Conservation (phyloP, 2,113 vertebrate genomes). For the Ctenomys sociabilis region DNA sequence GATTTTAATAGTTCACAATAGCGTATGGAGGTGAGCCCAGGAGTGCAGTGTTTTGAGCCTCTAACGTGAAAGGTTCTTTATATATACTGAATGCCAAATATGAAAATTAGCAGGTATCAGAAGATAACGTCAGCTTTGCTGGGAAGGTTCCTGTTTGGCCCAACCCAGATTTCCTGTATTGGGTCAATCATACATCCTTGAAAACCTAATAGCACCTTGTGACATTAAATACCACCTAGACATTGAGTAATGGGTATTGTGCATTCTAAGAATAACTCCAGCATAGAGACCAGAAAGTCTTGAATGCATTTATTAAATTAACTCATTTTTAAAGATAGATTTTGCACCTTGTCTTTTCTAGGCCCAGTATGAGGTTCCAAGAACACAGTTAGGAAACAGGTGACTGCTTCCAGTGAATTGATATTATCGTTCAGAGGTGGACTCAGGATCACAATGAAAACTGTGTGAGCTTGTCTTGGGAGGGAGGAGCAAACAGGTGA, state of each 20-base stretch:
- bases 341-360: background rate
- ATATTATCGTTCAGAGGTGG: background rate
- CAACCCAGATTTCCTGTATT: background rate
- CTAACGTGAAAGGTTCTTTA: constrained; percentile 34
- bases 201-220: background rate
- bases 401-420: background rate
- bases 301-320: background rate
- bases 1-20: background rate
- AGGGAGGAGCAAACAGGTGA: background rate
- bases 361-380: background rate
- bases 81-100: constrained; percentile 10
- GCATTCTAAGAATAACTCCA: background rate
- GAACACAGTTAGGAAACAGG: background rate
- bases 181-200: background rate
- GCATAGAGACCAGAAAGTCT: background rate
- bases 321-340: background rate
- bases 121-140: constrained; percentile 44
- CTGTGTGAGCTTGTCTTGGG: background rate
- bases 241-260: background rate
- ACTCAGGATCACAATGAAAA: background rate
- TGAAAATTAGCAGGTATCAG: constrained; percentile 50
- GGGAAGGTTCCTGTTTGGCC: constrained; percentile 53
- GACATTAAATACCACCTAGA: background rate
- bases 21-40: background rate
- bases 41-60: background rate